These are phyloP conservation scores for Mus pahari DNA, from an alignment of 2,113 vertebrate genomes.

Conservation along the genomic window DNA sequence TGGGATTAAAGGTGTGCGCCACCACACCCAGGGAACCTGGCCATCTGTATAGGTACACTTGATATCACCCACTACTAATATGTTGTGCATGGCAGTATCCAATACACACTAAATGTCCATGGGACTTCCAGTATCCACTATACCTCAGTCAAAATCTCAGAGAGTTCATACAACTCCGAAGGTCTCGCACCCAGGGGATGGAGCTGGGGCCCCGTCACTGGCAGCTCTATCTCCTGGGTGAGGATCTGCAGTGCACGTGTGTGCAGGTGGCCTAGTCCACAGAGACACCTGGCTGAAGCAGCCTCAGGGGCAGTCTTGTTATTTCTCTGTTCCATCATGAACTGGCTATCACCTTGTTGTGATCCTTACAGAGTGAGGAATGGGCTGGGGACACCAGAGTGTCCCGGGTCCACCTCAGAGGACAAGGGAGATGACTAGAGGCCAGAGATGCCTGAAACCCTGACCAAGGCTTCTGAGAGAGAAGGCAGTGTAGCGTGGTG, in stretches of 20 bases:
- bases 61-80: accelerated
- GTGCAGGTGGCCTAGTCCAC: neutral
- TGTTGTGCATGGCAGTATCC: accelerated
- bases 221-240: neutral
- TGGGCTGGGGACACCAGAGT: neutral
- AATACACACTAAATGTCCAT: neutral
- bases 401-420: neutral
- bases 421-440: too few relatives aligned
- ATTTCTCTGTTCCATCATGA: neutral
- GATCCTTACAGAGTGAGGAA: neutral
- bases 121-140: neutral
- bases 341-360: neutral
- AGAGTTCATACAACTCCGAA: too few relatives aligned
- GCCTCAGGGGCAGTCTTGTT: accelerated
- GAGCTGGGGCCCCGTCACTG: too few relatives aligned
- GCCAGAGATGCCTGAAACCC: neutral
- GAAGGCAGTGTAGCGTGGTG: accelerated
- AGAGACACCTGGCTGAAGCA: too few relatives aligned
- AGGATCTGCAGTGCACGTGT: accelerated
- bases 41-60: accelerated
- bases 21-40: neutral
- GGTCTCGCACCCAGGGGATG: neutral
- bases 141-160: neutral
- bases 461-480: neutral
- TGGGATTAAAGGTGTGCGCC: neutral